A percentile compares a stretch with the other conserved stretches of the same genome.
phyloP scores from a whole-genome alignment of 2,113 vertebrate genomes.

The Heterochromis multidens region DNA sequence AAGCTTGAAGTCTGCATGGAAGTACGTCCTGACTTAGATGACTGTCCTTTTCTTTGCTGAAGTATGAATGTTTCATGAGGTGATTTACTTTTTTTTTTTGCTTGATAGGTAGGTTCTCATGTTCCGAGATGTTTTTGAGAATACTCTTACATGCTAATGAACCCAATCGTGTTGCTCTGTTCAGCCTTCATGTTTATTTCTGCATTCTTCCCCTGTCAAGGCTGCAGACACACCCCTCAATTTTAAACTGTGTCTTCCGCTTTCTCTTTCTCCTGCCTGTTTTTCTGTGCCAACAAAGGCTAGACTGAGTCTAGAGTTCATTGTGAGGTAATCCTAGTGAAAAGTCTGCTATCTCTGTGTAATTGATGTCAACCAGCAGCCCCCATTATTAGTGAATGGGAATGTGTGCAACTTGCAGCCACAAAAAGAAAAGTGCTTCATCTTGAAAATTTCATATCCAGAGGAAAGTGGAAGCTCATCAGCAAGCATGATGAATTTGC shows the following conservation, averaged over 20 bases:
- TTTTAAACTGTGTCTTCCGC: neutral
- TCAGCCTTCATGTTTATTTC: conserved; percentile 48
- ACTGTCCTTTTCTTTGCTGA: neutral
- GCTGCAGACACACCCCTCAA: neutral
- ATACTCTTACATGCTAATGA: conserved; percentile 37
- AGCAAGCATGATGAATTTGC: conserved; percentile 31
- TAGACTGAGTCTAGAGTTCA: conserved; percentile 38
- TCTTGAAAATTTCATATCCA: conserved; percentile 25
- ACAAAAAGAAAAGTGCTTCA: conserved; percentile 25
- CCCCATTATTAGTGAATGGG: conserved; percentile 32
- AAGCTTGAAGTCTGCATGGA: conserved; percentile 5
- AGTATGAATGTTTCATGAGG: conserved; percentile 56
- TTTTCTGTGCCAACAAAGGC: conserved; percentile 30
- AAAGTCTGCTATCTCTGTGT: conserved; percentile 51
- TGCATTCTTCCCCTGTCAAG: conserved; percentile 10
- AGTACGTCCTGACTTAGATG: neutral
- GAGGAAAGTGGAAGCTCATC: conserved; percentile 25
- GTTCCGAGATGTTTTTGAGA: neutral
- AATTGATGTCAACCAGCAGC: conserved; percentile 46
- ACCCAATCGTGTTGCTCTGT: conserved; percentile 22
- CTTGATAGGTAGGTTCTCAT: conserved; percentile 3
- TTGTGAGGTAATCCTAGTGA: conserved; percentile 47
- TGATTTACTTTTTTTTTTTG: conserved; percentile 17
- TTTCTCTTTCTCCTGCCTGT: neutral
- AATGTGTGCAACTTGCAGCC: conserved; percentile 27